Percentiles rank a stretch among this genome's conserved stretches.
Conservation (phyloP, 2,797 vertebrate species). For the Diceros bicornis region DNA sequence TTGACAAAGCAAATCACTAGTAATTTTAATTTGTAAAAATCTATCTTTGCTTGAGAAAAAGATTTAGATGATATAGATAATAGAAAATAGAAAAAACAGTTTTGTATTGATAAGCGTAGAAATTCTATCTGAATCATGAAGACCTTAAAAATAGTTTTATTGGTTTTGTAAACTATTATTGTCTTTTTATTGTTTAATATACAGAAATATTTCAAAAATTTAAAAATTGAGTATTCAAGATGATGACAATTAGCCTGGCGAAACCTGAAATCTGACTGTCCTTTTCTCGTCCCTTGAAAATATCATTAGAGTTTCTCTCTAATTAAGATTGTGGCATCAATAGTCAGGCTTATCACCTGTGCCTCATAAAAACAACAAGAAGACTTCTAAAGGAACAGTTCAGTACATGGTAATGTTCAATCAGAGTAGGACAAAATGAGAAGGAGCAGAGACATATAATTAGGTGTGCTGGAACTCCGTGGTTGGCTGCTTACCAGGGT, state of each 20-base stretch:
- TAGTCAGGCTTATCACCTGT: constrained; percentile 32
- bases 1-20: not conserved
- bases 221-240: not conserved
- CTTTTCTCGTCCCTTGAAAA: not conserved
- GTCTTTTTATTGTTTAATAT: not conserved
- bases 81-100: not conserved
- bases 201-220: constrained; percentile 19
- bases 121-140: not conserved
- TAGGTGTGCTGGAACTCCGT: not conserved
- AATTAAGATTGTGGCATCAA: not conserved
- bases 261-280: not conserved
- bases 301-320: not conserved
- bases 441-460: not conserved
- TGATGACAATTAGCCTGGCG: not conserved
- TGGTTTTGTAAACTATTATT: not conserved
- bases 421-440: constrained; percentile 9
- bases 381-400: not conserved
- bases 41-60: not conserved
- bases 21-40: constrained; percentile 24
- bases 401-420: not conserved
- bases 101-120: not conserved
- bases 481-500: not conserved
- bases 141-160: not conserved
- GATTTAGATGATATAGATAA: not conserved
- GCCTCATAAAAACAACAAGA: not conserved